These are phyloP conservation scores for Watersipora subatra DNA, from an alignment of 1,140 invertebrate species.

Conservation along the genomic window DNA sequence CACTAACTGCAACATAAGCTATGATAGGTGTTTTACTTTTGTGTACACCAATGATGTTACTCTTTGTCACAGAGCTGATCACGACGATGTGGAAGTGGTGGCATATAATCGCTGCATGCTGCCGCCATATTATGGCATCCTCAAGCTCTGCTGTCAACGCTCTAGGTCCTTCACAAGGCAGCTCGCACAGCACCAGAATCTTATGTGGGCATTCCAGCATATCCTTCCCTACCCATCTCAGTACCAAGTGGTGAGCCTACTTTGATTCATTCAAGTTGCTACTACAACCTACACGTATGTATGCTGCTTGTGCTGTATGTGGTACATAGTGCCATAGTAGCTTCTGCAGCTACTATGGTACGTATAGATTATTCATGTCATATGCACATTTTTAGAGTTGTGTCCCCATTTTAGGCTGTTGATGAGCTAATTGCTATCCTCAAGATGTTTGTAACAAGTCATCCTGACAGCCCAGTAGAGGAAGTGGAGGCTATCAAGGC, in stretches of 20 bases:
- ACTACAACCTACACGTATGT: not conserved
- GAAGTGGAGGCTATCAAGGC: slow-evolving; percentile 64
- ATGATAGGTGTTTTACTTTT: no score
- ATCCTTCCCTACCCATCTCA: slow-evolving; percentile 84
- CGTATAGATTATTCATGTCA: slow-evolving; percentile 2
- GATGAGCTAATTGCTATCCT: slow-evolving; percentile 80
- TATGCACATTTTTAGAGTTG: not conserved
- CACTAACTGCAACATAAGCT: no score
- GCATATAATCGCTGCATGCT: slow-evolving; percentile 82
- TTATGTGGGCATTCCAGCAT: slow-evolving; percentile 90
- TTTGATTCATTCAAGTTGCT: not conserved
- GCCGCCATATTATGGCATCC: slow-evolving; percentile 80
- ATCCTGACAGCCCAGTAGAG: slow-evolving; percentile 60
- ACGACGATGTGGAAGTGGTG: slow-evolving; percentile 86
- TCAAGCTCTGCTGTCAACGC: slow-evolving; percentile 74
- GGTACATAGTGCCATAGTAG: no score
- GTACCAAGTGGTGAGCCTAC: slow-evolving; percentile 56
- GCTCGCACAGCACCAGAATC: slow-evolving; percentile 78
- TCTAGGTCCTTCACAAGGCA: slow-evolving; percentile 69
- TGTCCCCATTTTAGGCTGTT: slow-evolving; percentile 52
- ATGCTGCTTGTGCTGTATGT: not conserved
- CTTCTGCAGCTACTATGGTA: not conserved
- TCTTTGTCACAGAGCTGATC: slow-evolving; percentile 58
- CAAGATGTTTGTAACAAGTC: slow-evolving; percentile 62
- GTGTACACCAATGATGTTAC: no score